Percentiles rank a stretch among this genome's conserved stretches.
Conservation (phyloP, 2,797 vertebrate genomes). For the Halcyon chelicuti region DNA sequence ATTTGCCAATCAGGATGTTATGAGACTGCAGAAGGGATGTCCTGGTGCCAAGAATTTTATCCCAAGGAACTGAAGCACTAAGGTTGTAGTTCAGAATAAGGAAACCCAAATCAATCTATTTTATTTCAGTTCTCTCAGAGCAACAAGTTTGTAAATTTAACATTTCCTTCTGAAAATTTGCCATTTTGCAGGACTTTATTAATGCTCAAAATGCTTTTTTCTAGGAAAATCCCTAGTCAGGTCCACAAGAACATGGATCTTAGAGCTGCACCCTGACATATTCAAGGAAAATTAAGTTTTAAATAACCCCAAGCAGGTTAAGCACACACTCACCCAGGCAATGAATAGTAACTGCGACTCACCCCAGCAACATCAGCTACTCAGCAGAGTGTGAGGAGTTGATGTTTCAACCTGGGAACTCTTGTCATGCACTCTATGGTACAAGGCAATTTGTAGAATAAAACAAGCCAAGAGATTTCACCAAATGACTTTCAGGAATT, state of each 20-base stretch:
- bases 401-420: neutral
- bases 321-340: neutral
- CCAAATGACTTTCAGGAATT: neutral
- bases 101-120: neutral
- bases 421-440: neutral
- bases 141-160: neutral
- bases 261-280: neutral
- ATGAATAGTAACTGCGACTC: neutral
- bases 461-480: neutral
- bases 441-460: neutral
- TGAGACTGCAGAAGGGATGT: neutral
- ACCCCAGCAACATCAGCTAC: neutral
- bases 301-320: neutral
- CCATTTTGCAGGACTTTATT: neutral
- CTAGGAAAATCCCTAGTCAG: neutral
- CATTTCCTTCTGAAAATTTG: neutral
- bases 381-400: neutral
- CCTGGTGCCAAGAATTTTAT: neutral
- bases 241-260: neutral
- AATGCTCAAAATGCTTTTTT: neutral
- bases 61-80: neutral
- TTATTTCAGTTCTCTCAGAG: neutral
- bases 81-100: neutral
- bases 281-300: neutral
- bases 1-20: neutral